Evolutionary conservation across 2,797 vertebrate genomes (phyloP).

Genomic region (Hirundo rustica): DNA sequence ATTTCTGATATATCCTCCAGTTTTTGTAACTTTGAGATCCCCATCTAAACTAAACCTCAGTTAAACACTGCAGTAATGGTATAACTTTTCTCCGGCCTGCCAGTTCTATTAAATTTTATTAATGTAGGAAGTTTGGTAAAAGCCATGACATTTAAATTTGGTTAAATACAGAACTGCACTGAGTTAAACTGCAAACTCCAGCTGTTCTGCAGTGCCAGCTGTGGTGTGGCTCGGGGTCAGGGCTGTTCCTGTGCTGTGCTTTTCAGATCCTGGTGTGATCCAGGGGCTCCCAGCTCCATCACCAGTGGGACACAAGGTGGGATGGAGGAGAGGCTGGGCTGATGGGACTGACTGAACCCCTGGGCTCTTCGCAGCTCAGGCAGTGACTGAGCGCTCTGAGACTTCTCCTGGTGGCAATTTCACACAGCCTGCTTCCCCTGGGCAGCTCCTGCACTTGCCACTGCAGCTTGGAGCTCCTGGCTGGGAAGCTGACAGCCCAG

Average conservation of each 20-base stretch:
- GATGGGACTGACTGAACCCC: neutral
- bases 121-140: neutral
- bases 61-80: neutral
- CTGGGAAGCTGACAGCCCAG: neutral
- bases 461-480: neutral
- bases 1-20: neutral
- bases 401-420: neutral
- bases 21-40: neutral
- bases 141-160: neutral
- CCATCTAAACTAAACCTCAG: neutral
- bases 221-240: neutral
- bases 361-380: neutral
- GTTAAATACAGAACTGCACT: neutral
- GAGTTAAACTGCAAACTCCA: neutral
- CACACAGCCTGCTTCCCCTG: rapidly evolving
- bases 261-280: rapidly evolving
- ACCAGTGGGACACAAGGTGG: rapidly evolving
- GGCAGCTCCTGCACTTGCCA: neutral
- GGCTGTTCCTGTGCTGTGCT: neutral
- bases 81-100: neutral
- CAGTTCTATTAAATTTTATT: neutral
- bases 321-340: neutral
- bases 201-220: rapidly evolving
- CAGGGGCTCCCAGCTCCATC: neutral
- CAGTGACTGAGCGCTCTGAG: neutral